Conservation (phyloP, 2,797 vertebrate genomes). For the Danio albolineatus region DNA sequence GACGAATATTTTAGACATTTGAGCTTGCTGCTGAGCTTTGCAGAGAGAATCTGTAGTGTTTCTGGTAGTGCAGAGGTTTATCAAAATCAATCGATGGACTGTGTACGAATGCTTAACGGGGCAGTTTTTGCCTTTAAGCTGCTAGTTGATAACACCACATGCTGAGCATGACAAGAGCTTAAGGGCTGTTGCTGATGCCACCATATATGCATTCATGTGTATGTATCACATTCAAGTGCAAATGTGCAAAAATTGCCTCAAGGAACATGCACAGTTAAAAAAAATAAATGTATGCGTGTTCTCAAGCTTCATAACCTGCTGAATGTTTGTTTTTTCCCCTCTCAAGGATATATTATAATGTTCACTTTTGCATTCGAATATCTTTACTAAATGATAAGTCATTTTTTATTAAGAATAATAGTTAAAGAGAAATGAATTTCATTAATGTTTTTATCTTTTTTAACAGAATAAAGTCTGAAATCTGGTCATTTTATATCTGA, state of each 20-base stretch:
- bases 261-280: neutral
- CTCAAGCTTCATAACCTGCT: neutral
- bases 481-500: neutral
- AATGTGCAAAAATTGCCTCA: neutral
- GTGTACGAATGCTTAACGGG: neutral
- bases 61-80: slow-evolving; percentile 2
- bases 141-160: neutral
- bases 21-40: neutral
- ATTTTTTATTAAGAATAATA: neutral
- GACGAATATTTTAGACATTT: neutral
- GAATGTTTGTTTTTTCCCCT: neutral
- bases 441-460: neutral
- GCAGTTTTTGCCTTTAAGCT: neutral
- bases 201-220: neutral
- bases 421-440: neutral
- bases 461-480: neutral
- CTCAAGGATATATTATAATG: neutral
- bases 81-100: neutral
- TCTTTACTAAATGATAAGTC: neutral
- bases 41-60: neutral
- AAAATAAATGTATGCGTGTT: neutral
- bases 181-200: neutral
- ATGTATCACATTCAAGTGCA: neutral
- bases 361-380: neutral
- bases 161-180: neutral